phyloP scores from a whole-genome alignment of 1,140 invertebrate species.

The Drosophila micromelanica region DNA sequence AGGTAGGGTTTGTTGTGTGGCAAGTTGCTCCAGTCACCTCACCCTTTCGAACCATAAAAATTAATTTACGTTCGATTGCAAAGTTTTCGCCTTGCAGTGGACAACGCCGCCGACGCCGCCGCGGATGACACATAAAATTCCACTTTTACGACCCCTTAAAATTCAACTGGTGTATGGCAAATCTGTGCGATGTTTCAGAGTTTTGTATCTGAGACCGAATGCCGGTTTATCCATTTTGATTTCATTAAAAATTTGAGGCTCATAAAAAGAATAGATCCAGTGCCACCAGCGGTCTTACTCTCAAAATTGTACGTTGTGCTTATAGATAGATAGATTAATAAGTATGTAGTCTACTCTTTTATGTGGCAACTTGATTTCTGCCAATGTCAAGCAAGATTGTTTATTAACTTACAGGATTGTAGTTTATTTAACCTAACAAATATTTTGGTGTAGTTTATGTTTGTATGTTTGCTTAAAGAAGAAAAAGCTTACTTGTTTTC shows the following conservation, averaged over 20 bases:
- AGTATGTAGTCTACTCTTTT: neutral
- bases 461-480: too few species aligned
- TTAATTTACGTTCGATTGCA: constrained; percentile 81
- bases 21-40: constrained; percentile 34
- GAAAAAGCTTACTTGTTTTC: neutral
- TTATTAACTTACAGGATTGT: neutral
- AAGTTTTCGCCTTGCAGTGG: constrained; percentile 60
- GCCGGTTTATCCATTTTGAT: constrained; percentile 22
- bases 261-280: constrained; percentile 17
- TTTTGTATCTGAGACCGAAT: neutral
- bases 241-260: constrained; percentile 36
- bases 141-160: constrained; percentile 73
- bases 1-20: constrained; percentile 33
- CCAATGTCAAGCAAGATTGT: neutral
- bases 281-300: neutral
- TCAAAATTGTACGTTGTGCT: neutral
- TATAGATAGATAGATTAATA: neutral
- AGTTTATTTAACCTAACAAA: neutral
- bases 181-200: constrained; percentile 1
- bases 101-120: constrained; percentile 29
- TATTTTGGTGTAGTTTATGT: constrained; percentile 6
- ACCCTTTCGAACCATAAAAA: constrained; percentile 65
- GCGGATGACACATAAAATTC: constrained; percentile 77
- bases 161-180: constrained; percentile 43
- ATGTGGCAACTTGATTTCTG: neutral